Evolutionary conservation across 2,113 vertebrate genomes (phyloP).

Genomic region (Hippocampus mohnikei): DNA sequence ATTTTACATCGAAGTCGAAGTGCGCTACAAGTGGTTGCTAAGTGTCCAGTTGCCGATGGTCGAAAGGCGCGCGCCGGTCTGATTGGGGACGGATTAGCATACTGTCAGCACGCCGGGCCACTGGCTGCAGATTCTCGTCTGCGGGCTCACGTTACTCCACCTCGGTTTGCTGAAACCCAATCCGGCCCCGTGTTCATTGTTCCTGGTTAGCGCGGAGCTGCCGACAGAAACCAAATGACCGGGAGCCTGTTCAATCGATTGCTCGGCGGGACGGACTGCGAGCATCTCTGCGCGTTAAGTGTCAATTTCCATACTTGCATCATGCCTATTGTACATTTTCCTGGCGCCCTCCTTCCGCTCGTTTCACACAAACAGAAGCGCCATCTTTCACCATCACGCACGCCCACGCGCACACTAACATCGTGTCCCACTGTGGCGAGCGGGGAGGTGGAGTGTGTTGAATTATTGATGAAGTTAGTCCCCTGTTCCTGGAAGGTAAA

Average conservation of each 20-base stretch:
- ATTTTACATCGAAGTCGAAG: constrained; percentile 21
- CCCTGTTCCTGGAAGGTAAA: constrained; percentile 70
- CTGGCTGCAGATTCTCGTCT: constrained; percentile 65
- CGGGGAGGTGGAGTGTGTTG: constrained; percentile 67
- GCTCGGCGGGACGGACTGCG: constrained; percentile 27
- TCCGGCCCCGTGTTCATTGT: constrained; percentile 50
- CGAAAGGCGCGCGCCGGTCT: constrained; percentile 34
- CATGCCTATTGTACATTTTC: neutral
- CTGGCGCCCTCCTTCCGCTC: constrained; percentile 24
- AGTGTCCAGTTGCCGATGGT: constrained; percentile 34
- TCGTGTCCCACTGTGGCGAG: constrained; percentile 44
- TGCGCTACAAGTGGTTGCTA: constrained; percentile 10
- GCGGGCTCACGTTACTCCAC: constrained; percentile 52
- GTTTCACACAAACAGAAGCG: constrained; percentile 48
- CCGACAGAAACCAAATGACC: constrained; percentile 38
- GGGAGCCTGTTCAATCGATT: constrained; percentile 40
- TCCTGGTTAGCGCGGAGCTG: constrained; percentile 54
- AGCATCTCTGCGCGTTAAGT: constrained; percentile 7
- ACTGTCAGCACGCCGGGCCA: constrained; percentile 48
- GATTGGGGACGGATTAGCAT: constrained; percentile 57
- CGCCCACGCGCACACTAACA: constrained; percentile 41
- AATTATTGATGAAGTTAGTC: constrained; percentile 75
- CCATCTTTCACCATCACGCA: constrained; percentile 45
- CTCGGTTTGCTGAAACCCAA: constrained; percentile 54
- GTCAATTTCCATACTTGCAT: constrained; percentile 11